phyloP scores from a whole-genome alignment of 1,140 invertebrate genomes.

The Dendrolimus kikuchii region DNA sequence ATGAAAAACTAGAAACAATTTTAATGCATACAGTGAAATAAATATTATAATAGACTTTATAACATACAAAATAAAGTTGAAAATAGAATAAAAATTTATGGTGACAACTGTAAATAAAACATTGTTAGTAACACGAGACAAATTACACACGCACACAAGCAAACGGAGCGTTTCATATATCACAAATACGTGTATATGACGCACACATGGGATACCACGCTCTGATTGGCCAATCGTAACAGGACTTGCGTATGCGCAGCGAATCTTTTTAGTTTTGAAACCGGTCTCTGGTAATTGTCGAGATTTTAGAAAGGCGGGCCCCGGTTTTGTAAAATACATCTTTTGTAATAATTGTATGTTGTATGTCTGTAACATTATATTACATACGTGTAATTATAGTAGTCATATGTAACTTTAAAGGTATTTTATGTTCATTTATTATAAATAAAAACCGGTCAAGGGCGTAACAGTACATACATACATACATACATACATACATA shows the following conservation, averaged over 20 bases:
- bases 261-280: constrained; percentile 47
- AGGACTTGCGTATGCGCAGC: constrained; percentile 30
- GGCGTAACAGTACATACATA: no score
- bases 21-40: no score
- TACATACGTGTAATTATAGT: constrained; percentile 12
- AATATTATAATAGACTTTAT: background rate
- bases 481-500: no score
- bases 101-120: background rate
- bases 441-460: no score
- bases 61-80: constrained; percentile 16
- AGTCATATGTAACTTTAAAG: constrained; percentile 15
- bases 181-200: constrained; percentile 15
- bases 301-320: constrained; percentile 64
- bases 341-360: constrained; percentile 17
- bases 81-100: constrained; percentile 9
- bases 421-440: no score
- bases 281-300: constrained; percentile 42
- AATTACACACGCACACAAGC: constrained; percentile 28
- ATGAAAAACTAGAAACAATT: no score
- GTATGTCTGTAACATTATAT: constrained; percentile 11
- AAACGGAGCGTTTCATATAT: constrained; percentile 27
- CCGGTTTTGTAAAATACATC: constrained; percentile 15
- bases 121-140: constrained; percentile 32
- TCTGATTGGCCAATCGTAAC: constrained; percentile 19
- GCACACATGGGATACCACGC: constrained; percentile 14